These are phyloP conservation scores for Eumacrocentrus americanus DNA, from an alignment of 2,888 invertebrate species.

Conservation along the genomic window DNA sequence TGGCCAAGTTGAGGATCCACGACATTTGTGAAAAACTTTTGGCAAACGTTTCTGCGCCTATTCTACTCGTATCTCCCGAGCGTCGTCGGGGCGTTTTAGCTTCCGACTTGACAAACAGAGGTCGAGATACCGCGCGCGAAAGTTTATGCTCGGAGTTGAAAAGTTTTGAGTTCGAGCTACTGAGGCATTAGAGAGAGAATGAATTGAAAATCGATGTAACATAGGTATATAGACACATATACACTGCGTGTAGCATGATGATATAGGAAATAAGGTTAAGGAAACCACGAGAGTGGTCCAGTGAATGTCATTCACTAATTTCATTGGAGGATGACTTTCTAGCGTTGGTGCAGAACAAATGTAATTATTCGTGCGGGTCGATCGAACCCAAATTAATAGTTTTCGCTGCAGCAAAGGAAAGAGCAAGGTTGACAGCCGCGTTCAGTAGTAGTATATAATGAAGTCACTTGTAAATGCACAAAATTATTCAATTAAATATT, in stretches of 20 bases:
- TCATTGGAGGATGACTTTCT: slow-evolving; percentile 37
- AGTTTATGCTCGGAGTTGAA: not conserved
- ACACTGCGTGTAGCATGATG: not conserved
- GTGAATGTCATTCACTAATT: slow-evolving; percentile 48
- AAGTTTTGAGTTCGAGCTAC: not conserved
- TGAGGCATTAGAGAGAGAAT: not conserved
- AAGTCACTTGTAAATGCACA: no score
- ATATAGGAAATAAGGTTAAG: not conserved
- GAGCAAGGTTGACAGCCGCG: no score
- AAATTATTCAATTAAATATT: no score
- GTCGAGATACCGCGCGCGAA: not conserved
- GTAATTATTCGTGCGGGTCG: slow-evolving; percentile 45
- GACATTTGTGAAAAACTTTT: not conserved
- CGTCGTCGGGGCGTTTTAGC: not conserved
- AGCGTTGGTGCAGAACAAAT: slow-evolving; percentile 42
- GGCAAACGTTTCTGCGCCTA: not conserved
- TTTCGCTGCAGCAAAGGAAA: slow-evolving; percentile 46
- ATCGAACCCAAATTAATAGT: slow-evolving; percentile 54
- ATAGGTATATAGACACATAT: no score
- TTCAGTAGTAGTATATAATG: no score
- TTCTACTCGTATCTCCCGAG: not conserved
- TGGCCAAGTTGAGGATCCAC: not conserved
- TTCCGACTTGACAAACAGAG: not conserved
- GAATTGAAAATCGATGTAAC: not conserved
- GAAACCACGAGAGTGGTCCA: slow-evolving; percentile 28